Base-by-base conservation (phyloP, 2,888 invertebrate genomes). In the Xylota segnis region DNA sequence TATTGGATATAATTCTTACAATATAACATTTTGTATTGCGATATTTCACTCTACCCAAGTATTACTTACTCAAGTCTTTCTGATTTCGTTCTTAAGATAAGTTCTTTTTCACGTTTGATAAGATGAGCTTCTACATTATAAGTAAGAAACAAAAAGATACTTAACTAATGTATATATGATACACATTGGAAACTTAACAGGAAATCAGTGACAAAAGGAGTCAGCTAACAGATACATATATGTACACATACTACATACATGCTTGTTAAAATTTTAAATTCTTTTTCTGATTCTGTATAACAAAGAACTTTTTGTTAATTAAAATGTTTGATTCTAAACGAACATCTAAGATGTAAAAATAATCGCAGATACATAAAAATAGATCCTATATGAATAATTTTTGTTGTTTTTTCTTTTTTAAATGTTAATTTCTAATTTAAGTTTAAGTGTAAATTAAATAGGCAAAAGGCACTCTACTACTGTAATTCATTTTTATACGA, bases 391-490 rank as follows among this genome's bases (percentile, higher is more conserved):
- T 43, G 23, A 59, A n/a, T 61, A 43, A 4, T 12, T 56, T 32
- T 34, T n/a, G 0, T 54, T 34, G n/a, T 23, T 45, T 34, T 71
- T 34, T 14, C 16, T 43, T 29, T 40, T 70, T 23, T 37, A 56
- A 16, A 23, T 23, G 1, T 23, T 23, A 23, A 23, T 23, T 58
- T 56, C 45, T 45, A 18, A 71, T 58, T 43, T 47, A 45, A 47
- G 34, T 34, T 32, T 47, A 23, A 32, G 29, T 40, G 14, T 54
- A 68, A 71, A 71, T 29, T 34, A 59, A 71, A 50, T 32, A 27
- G 37, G 27, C 71, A 47, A 71, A 71, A 71, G 71, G 71, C 71
- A 71, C 71, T 71, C 43, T 65, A 59, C 71, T 56, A 71, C 47
- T 59, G 59, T 59, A 59, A 59, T 47, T 14, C 5, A 32, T 34